Evolutionary conservation across 1,140 invertebrate species (phyloP).

Genomic region (Agrilus planipennis): DNA sequence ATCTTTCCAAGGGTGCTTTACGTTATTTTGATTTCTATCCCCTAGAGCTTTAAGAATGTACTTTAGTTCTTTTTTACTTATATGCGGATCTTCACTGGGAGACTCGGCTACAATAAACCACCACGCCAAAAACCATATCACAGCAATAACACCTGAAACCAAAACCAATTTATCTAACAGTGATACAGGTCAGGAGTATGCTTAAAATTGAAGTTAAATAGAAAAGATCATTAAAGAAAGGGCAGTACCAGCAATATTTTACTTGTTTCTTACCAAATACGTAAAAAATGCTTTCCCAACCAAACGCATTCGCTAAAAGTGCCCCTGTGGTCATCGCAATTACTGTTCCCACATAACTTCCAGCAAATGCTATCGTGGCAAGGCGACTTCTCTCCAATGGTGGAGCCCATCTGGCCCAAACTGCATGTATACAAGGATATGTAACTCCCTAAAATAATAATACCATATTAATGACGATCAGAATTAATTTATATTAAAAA

Average conservation of each 20-base stretch:
- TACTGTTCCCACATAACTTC: slow-evolving; percentile 72
- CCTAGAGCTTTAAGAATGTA: slow-evolving; percentile 51
- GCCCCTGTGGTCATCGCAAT: slow-evolving; percentile 67
- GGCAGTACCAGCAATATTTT: too few relatives aligned
- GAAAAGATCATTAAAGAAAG: too few relatives aligned
- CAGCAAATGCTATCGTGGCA: slow-evolving; percentile 67
- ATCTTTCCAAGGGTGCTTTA: slow-evolving; percentile 63
- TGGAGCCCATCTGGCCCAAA: slow-evolving; percentile 84
- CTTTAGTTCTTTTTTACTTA: slow-evolving; percentile 58
- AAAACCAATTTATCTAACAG: not conserved
- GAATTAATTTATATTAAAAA: not conserved
- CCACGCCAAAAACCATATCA: slow-evolving; percentile 48
- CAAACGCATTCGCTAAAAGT: slow-evolving; percentile 54
- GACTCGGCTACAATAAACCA: slow-evolving; percentile 53
- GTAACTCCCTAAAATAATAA: slow-evolving; percentile 61
- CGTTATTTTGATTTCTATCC: slow-evolving; percentile 26
- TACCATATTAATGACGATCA: too few relatives aligned
- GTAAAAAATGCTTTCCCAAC: slow-evolving; percentile 84
- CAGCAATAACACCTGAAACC: slow-evolving; percentile 44
- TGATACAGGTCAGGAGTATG: too few relatives aligned
- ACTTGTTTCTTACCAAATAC: slow-evolving; percentile 53
- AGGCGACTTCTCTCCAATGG: slow-evolving; percentile 65
- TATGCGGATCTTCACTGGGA: slow-evolving; percentile 61
- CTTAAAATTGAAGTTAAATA: not conserved
- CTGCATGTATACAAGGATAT: slow-evolving; percentile 78